Base-by-base conservation (phyloP, 2,888 invertebrate species). In the Philhelius pedissequus region DNA sequence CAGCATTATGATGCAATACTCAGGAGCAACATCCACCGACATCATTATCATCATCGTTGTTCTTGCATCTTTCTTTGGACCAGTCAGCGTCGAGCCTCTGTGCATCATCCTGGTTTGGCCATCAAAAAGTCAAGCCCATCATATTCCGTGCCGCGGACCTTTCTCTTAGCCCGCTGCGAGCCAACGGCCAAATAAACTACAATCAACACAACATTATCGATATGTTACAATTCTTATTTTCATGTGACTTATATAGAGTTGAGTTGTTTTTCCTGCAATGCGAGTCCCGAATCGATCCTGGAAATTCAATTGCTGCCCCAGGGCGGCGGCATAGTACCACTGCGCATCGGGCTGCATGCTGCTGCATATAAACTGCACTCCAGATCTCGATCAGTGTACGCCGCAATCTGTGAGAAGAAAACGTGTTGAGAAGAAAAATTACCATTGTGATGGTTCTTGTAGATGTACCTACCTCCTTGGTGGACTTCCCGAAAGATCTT, bases 121-220 rank as follows among this genome's bases (percentile, higher is more conserved):
- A 70, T 75, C 64, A 64, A 62, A 74, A 50, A 54, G 25, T 48
- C n/a, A n/a, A n/a, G 50, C 35, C 35, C 56, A 25, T 66, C 71
- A 66, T 81, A 74, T 43, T 35, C 62, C 54, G 18, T 5, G 60
- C 22, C 3, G 13, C 22, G 11, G 45, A n/a, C n/a, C n/a, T n/a
- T 68, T 30, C 20, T 54, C 35, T 60, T 40, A 13, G 48, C 56
- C 43, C 60, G n/a, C 25, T 20, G 32, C 48, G 6, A n/a, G 27
- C 77, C 48, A 48, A 18, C 18, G 25, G 35, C 60, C 60, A 62
- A 71, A 73, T 74, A 75, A 73, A 75, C 82, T 68, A 82, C 77
- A 82, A 82, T 82, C 82, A 82, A 77, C 82, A 82, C 77, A 82
- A 77, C 82, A 82, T 82, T 62, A 82, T 73, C 82, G 71, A 82